Base-by-base conservation (phyloP, 2,888 invertebrate genomes). In the Strigamia maritima region DNA sequence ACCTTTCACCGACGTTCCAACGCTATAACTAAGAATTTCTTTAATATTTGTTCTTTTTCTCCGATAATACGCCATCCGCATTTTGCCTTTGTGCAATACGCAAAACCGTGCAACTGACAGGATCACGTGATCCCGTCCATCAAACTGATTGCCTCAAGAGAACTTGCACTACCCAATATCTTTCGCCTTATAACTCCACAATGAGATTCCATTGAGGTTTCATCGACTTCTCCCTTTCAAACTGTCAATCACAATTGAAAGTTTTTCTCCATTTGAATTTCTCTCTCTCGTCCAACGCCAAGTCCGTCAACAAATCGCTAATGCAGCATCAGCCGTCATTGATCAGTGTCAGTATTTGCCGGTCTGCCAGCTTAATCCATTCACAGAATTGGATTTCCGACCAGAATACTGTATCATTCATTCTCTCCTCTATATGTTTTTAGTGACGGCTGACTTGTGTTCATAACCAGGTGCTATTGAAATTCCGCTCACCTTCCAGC, bases 181-280 rank as follows among this genome's bases (percentile, higher is more conserved):
- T 65, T 65, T 65, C 65, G 65, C 65, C 65, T 65, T 65, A 65
- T 65, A 65, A 65, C 65, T 65, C 26, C 65, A 65, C 65, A 65
- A 65, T 65, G 65, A 65, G 65, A 65, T 65, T 65, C 65, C 65
- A 65, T 24, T 65, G 26, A 65, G 65, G 65, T 65, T 65, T 65
- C 65, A 65, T 65, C 65, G 65, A 65, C 65, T 65, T 65, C 26
- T 60, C 60, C 40, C 24, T 60, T 60, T 65, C 65, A 65, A 26
- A 28, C 26, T 28, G 65, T 65, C 65, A 65, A 65, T 65, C 65
- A 65, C 65, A 65, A 65, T 65, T 65, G 26, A 65, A 65, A 65
- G 28, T 65, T 65, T 65, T 65, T 26, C 28, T 26, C 65, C 16
- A 26, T 65, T 65, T 26, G 26, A 65, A 49, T 49, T 49, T 49